Base-by-base conservation (phyloP, 2,888 invertebrate genomes). In the Tenthredo mesomela region DNA sequence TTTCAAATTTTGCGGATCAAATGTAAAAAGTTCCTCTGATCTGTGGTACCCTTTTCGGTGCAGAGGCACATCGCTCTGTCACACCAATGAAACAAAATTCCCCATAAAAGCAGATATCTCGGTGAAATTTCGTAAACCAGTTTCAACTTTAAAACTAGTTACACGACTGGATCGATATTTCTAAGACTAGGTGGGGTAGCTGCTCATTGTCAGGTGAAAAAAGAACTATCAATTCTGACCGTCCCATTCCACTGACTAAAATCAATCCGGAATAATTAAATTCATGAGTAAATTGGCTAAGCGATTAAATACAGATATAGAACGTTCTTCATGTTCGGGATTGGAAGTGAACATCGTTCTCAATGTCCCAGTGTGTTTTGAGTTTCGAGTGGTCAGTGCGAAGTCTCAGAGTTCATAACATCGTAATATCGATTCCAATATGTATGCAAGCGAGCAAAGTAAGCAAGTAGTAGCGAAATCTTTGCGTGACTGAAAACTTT, bases 401-500 rank as follows among this genome's bases (percentile, higher is more conserved):
- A 47, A 47, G 75, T 75, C 75, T 47, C 7, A 47, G 75, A 54
- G 18, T 25, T 54, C 15, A 54, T 40, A 54, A 50, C 29, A 25
- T 87, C 88, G 90, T 89, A 89, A 89, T 91, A 91, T 91, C 91
- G 91, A 91, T 90, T 89, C 86, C 87, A 85, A 86, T 85, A 86
- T 85, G 82, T 82, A 75, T 86, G 87, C 87, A 88, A 88, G 88
- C 78, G n/a, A 43, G 75, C 47, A 71, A 40, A 40, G 37, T n/a
- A 21, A 89, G 88, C 87, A 88, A 86, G 40, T 12, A 86, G 85
- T 87, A 87, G 88, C 87, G 86, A 91, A 91, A 91, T 92, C 91
- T 91, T 93, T 86, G 92, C 92, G 91, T 92, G 92, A 92, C 92
- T 90, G 15, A 86, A 47, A 87, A 71, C 86, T 87, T 25, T 87